These are phyloP conservation scores for Magallana angulata DNA, from an alignment of 1,140 invertebrate genomes.

Conservation along the genomic window DNA sequence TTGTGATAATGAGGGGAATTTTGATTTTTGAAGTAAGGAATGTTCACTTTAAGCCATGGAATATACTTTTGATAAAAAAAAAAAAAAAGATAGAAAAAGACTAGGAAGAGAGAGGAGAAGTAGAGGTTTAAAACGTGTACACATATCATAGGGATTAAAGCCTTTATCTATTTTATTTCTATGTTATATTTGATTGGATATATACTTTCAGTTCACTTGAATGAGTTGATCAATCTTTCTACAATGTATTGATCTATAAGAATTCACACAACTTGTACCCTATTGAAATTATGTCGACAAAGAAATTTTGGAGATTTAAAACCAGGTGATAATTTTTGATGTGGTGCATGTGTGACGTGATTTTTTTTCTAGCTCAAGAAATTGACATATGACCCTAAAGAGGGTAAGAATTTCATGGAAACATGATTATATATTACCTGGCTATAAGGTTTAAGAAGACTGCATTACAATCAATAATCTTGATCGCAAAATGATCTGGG, in stretches of 20 bases:
- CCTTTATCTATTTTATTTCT: no score
- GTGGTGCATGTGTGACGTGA: background rate
- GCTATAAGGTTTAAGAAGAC: background rate
- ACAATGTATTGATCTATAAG: background rate
- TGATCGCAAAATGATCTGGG: constrained; percentile 5
- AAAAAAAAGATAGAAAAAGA: no score
- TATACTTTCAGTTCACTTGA: no score
- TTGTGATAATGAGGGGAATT: background rate
- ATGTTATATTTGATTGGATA: no score
- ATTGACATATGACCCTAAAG: no score
- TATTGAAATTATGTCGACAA: background rate
- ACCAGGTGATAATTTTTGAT: constrained; percentile 2
- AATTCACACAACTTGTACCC: background rate
- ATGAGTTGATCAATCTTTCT: background rate
- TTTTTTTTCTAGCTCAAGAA: background rate
- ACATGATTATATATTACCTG: no score
- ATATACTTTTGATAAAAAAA: no score
- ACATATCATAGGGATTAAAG: no score
- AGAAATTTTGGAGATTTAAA: background rate
- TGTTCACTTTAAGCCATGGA: background rate
- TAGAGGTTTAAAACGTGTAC: no score
- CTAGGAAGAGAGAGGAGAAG: no score
- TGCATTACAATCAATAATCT: background rate
- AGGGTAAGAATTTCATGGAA: no score
- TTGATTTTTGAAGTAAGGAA: background rate